A percentile compares a stretch with the other conserved stretches of the same genome.
Evolutionary conservation across 2,888 invertebrate species (phyloP).

Genomic region (Meghimatium bilineatum): DNA sequence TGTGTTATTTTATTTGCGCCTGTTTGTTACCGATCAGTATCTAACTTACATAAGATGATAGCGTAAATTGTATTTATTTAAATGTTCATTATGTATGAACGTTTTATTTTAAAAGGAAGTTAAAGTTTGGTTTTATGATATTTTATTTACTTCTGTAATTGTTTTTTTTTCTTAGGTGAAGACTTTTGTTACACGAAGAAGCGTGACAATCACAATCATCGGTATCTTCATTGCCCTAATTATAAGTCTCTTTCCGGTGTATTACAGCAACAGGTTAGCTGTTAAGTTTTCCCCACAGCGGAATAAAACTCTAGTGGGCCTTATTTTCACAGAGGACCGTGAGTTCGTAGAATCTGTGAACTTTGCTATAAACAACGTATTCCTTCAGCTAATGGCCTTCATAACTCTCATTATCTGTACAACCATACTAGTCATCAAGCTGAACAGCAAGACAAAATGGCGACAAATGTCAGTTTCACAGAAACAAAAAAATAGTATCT

Average conservation of each 20-base stretch:
- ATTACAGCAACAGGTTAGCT: conserved; percentile 6
- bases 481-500: background rate
- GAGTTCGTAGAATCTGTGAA: background rate
- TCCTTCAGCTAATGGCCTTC: conserved; percentile 6
- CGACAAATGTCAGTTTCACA: background rate
- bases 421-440: background rate
- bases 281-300: background rate
- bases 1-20: too few relatives aligned
- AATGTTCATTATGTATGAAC: too few relatives aligned
- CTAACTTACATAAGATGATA: too few relatives aligned
- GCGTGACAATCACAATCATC: background rate
- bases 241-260: background rate
- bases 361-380: conserved; percentile 3
- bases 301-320: conserved; percentile 13
- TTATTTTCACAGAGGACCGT: conserved; percentile 20
- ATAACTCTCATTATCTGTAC: conserved; percentile 23
- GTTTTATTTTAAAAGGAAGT: too few relatives aligned
- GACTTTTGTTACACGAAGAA: conserved; percentile 3
- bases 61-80: too few relatives aligned
- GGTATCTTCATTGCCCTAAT: conserved; percentile 10
- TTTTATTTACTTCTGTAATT: background rate
- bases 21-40: too few relatives aligned
- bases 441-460: conserved; percentile 13
- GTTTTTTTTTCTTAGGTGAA: conserved; percentile 11
- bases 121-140: too few relatives aligned